Percentiles rank a stretch among this genome's conserved stretches.
Evolutionary conservation across 2,888 invertebrate genomes (phyloP).

Genomic region (Lithophane ornitopus): DNA sequence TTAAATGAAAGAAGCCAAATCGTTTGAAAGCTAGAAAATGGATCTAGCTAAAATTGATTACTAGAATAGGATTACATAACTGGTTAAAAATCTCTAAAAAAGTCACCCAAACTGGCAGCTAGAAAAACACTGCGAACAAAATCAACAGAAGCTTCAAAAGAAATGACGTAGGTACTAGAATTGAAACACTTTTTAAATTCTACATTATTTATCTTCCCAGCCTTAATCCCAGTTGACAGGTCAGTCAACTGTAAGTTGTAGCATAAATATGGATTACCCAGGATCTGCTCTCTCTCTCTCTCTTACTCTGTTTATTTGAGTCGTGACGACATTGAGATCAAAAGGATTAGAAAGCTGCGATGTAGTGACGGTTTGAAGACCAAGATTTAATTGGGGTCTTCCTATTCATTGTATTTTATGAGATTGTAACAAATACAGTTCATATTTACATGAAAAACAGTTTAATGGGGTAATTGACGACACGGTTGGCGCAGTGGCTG

Average conservation of each 20-base stretch:
- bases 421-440: too few relatives aligned
- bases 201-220: neutral
- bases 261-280: constrained; percentile 42
- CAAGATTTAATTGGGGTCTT: constrained; percentile 28
- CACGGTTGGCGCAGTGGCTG: too few relatives aligned
- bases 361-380: constrained; percentile 33
- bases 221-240: constrained; percentile 40
- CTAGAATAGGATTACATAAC: neutral
- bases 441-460: neutral
- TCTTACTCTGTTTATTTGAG: constrained; percentile 28
- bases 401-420: neutral
- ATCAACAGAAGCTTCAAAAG: too few relatives aligned
- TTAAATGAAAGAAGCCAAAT: neutral
- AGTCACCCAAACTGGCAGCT: neutral
- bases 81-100: neutral
- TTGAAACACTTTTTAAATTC: too few relatives aligned
- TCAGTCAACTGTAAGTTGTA: constrained; percentile 46
- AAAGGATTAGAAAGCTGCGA: constrained; percentile 47
- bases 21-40: neutral
- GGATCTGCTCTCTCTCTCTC: neutral
- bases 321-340: constrained; percentile 48
- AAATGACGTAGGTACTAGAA: too few relatives aligned
- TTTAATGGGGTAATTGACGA: too few relatives aligned
- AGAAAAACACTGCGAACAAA: too few relatives aligned
- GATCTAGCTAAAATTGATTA: neutral